Conservation (phyloP, 2,888 invertebrate genomes). For the Prosapia bicincta region DNA sequence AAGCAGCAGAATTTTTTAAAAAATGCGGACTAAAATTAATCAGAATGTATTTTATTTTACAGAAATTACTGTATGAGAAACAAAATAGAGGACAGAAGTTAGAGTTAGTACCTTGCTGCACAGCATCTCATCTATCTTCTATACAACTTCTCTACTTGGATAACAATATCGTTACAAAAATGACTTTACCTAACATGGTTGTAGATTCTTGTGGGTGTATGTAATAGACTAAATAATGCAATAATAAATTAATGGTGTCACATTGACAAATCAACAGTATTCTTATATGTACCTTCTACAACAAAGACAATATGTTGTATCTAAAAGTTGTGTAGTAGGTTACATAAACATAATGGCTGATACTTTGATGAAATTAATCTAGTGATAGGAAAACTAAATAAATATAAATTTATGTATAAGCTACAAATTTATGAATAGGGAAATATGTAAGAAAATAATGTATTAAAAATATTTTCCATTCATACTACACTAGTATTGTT, state of each 20-base stretch:
- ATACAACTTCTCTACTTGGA: constrained; percentile 77
- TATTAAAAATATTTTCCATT: neutral
- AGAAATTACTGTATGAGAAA: constrained; percentile 59
- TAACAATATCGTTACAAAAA: constrained; percentile 72
- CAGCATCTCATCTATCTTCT: constrained; percentile 77
- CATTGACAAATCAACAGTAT: neutral
- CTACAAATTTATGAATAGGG: neutral
- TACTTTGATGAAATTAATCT: neutral
- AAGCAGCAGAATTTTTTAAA: no score
- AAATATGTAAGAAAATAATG: neutral
- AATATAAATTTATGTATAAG: neutral
- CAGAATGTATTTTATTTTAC: constrained; percentile 48
- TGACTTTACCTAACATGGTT: constrained; percentile 82
- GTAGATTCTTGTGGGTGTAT: constrained; percentile 90
- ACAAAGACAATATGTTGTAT: neutral
- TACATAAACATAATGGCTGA: neutral
- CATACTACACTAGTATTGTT: neutral
- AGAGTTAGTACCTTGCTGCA: constrained; percentile 80
- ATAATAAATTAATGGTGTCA: neutral
- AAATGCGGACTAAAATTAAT: no score
- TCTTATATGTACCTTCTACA: neutral
- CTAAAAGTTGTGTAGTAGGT: neutral
- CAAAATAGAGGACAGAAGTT: constrained; percentile 46
- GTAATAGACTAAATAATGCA: constrained; percentile 45
- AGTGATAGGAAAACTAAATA: neutral